Evolutionary conservation across 2,797 vertebrate species (phyloP), one percentile per base, ranked within the genome.

Genomic region (Lepus townsendii): DNA sequence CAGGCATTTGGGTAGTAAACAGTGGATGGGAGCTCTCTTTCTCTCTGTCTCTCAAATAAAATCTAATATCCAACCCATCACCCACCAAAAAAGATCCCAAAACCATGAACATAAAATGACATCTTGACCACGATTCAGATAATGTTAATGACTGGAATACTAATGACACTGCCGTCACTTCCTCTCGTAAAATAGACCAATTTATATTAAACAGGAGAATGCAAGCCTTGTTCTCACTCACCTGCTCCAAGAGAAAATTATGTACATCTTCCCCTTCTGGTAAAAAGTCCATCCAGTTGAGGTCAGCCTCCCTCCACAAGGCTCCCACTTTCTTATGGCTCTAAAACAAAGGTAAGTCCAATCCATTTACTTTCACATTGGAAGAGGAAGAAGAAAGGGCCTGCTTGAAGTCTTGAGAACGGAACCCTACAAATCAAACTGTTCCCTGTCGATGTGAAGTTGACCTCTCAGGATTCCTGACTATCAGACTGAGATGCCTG

Each of bases 261-360:
- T 99, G 98, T 97, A 99, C 98, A 77, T 99, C 99, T 88, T 99
- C 99, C 93, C 98, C 99, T 98, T 99, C 99, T 2, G 99, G 98
- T 96, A 99, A 98, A 96, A 99, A 98, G 98, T 99, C 99, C 57
- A 98, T 98, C 99, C 99, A 99, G 96, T 98, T 99, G 96, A 99
- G 98, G 96, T 98, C 99, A 95, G 99, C 98, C 93, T 99, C 99
- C 97, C 98, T 99, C 99, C 99, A 99, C 90, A 99, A 98, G 97
- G 98, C 98, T 96, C 99, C 99, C 95, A 99, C 99, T 99, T 99
- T 99, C 98, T 99, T 99, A 99, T 99, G 99, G 99, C 99, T 99
- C 99, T 99, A 98, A 96, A 98, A 98, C 32, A 98, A 93, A 98
- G 94, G 78, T 1, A 86, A 95, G 52, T n/a, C 13, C 38, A 92